Percentiles rank a stretch among this genome's conserved stretches.
Conservation (phyloP, 2,888 invertebrate species). For the Cephus pulcher region DNA sequence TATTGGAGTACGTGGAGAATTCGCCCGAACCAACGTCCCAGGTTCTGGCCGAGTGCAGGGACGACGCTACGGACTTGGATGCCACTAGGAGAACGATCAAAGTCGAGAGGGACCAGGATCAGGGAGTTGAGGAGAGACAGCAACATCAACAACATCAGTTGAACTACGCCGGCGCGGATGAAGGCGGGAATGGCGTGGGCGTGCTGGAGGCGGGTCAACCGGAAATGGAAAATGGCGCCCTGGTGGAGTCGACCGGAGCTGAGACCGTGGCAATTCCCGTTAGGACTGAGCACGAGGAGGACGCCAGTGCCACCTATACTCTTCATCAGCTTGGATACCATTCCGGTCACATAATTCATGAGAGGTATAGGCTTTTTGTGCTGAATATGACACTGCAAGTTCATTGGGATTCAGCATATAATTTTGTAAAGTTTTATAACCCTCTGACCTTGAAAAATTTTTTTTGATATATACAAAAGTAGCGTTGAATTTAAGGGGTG, state of each 20-base stretch:
- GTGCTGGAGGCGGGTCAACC: slow-evolving; percentile 63
- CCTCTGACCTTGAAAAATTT: neutral
- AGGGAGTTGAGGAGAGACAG: slow-evolving; percentile 20
- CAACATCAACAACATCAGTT: slow-evolving; percentile 42
- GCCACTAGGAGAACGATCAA: slow-evolving; percentile 22
- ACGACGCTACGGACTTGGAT: neutral
- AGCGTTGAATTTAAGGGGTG: neutral
- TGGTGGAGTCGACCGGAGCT: slow-evolving; percentile 42
- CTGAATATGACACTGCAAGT: neutral
- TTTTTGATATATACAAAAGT: neutral
- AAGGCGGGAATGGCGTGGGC: slow-evolving; percentile 61
- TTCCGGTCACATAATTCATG: slow-evolving; percentile 43
- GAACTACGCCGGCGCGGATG: slow-evolving; percentile 43
- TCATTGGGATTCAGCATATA: neutral
- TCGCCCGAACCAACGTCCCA: slow-evolving; percentile 24
- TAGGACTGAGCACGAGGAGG: slow-evolving; percentile 37
- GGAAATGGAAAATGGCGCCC: slow-evolving; percentile 63
- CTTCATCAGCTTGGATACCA: slow-evolving; percentile 47
- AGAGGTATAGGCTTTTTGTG: slow-evolving; percentile 33
- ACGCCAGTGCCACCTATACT: slow-evolving; percentile 40
- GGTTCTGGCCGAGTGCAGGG: slow-evolving; percentile 28
- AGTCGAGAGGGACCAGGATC: slow-evolving; percentile 23
- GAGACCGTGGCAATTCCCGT: slow-evolving; percentile 43
- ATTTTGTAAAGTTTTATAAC: neutral
- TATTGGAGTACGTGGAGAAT: slow-evolving; percentile 31